Base-by-base conservation (phyloP, 2,888 invertebrate genomes). In the Caradrina clavipalpis region DNA sequence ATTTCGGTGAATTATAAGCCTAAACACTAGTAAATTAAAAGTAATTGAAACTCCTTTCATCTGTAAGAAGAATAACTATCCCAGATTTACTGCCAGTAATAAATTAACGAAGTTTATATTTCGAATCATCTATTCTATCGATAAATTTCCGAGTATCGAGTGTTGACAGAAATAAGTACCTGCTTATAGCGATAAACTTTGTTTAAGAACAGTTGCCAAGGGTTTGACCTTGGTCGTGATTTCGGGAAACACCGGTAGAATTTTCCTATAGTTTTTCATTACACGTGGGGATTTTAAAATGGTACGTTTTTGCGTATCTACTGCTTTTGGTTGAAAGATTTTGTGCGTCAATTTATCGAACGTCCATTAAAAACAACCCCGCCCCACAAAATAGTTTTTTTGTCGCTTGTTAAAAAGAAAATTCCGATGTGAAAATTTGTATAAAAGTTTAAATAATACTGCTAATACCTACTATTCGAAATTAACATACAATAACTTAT, bases 161-260 rank as follows among this genome's bases (percentile, higher is more conserved):
- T 70, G 56, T 73, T 57, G 70, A 69, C 45, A 31, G 22, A 17
- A 55, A 17, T 51, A 45, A 58, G 31, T 19, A 42, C 19, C 39
- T 42, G 21, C n/a, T 35, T 49, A 49, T 3, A 26, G 53, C 47
- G 15, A 63, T 35, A 35, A 77, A 42, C 49, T 50, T 49, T 61
- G 45, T 45, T 76, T 69, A 54, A 31, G 50, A 70, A 61, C 60
- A 10, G 60, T 61, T 78, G 64, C 60, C 78, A 65, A 54, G 35
- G 47, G 47, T 10, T 45, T 31, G 39, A 35, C 64, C 78, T 71
- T 64, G 60, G 22, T 31, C 0, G 1, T 50, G 21, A 3, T 49
- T 50, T 39, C 45, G 13, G 64, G 65, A 56, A 75, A 77, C 49
- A 49, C 63, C 63, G 13, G 22, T 21, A 3, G 7, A 64, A 42